These are phyloP conservation scores for Diacarnus erythraeanus DNA, from an alignment of 37 sponge, comb jelly and placozoan genomes.

Conservation along the genomic window DNA sequence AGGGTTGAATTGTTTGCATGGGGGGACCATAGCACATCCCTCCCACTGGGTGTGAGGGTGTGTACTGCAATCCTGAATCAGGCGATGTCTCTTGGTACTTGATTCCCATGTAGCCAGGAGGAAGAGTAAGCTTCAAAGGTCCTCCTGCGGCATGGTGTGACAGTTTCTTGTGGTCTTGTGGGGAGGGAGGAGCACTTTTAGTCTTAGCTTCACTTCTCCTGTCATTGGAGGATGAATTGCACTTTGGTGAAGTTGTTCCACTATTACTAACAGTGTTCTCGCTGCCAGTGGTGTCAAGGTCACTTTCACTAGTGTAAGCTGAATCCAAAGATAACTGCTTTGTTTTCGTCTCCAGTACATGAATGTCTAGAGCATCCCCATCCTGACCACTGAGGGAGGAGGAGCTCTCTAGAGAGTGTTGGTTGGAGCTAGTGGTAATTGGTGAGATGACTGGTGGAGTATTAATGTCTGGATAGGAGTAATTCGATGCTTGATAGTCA, in stretches of 20 bases:
- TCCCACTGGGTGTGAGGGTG: neutral
- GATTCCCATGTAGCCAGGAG: neutral
- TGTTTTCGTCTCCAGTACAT: neutral
- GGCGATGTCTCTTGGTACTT: neutral
- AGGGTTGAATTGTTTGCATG: neutral
- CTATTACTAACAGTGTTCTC: neutral
- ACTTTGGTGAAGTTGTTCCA: neutral
- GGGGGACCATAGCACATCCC: neutral
- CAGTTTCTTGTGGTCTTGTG: neutral
- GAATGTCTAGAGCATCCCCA: neutral
- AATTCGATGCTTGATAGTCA: neutral
- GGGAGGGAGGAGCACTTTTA: neutral
- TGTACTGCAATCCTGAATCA: neutral
- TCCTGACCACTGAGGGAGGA: neutral
- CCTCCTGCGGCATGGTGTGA: neutral
- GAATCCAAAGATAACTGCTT: slow-evolving; percentile 26
- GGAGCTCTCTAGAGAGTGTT: neutral
- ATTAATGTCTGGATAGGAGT: neutral
- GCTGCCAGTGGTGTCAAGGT: neutral
- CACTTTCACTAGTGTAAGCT: slow-evolving; percentile 1
- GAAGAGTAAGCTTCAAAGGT: neutral
- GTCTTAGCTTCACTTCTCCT: neutral
- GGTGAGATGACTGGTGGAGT: neutral
- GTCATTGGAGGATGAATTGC: neutral
- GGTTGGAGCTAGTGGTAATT: neutral